Conservation (phyloP, 1,140 invertebrate genomes). For the Cydia pomonella region DNA sequence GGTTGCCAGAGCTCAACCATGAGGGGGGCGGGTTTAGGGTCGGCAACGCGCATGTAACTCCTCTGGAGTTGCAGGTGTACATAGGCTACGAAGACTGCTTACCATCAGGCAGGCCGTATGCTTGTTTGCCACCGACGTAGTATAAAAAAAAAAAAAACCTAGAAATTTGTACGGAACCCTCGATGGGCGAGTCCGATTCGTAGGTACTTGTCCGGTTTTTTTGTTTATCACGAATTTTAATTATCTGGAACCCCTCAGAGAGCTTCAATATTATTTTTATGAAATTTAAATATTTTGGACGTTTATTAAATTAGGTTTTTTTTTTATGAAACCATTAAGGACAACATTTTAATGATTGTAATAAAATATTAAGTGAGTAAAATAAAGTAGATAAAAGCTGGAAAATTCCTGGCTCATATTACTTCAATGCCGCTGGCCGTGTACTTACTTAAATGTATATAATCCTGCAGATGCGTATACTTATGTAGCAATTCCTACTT, state of each 20-base stretch:
- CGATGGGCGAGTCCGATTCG: too few species aligned
- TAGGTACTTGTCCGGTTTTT: too few species aligned
- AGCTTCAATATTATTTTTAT: background rate
- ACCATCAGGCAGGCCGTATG: too few species aligned
- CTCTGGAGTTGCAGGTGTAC: too few species aligned
- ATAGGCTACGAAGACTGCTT: too few species aligned
- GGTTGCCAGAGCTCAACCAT: too few species aligned
- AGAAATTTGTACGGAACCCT: too few species aligned
- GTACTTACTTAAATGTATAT: background rate
- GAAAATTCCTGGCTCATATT: background rate
- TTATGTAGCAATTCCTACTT: slow-evolving; percentile 25
- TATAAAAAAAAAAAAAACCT: too few species aligned
- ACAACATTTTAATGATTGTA: slow-evolving; percentile 10
- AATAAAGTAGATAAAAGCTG: background rate
- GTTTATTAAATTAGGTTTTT: slow-evolving; percentile 3
- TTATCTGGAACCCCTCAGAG: slow-evolving; percentile 10
- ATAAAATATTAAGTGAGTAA: background rate
- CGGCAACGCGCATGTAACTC: too few species aligned
- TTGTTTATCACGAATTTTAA: slow-evolving; percentile 17
- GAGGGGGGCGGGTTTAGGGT: too few species aligned
- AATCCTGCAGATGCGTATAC: background rate
- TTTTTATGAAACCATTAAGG: background rate
- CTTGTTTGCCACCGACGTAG: too few species aligned
- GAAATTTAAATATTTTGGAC: slow-evolving; percentile 12
- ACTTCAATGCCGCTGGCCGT: background rate